phyloP scores from a whole-genome alignment of 2,797 vertebrate genomes.

The Tympanoctomys barrerae region DNA sequence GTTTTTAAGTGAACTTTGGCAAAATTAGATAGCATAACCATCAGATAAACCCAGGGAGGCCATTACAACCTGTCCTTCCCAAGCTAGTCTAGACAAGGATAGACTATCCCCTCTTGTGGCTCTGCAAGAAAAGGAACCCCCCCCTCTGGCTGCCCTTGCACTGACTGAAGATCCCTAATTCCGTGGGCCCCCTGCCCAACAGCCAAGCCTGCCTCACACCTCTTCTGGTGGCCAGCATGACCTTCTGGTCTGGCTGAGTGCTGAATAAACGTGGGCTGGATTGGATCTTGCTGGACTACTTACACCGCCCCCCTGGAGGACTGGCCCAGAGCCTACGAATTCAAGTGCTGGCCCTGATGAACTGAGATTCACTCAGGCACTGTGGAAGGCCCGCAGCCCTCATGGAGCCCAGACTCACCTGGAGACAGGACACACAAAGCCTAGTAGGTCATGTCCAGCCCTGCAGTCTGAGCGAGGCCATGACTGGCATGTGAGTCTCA shows the following conservation, averaged over 20 bases:
- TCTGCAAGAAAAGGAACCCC: not conserved
- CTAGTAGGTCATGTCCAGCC: not conserved
- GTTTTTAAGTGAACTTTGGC: not conserved
- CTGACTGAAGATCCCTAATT: not conserved
- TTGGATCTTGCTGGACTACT: not conserved
- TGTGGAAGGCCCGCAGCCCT: not conserved
- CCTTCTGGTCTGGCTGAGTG: not conserved
- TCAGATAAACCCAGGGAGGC: not conserved
- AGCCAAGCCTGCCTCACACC: not conserved
- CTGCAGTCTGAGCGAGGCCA: not conserved
- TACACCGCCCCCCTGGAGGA: not conserved
- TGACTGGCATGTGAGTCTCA: not conserved
- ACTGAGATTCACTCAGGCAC: not conserved
- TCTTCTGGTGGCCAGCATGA: not conserved
- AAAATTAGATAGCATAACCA: not conserved
- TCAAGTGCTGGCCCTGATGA: not conserved
- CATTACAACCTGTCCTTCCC: not conserved
- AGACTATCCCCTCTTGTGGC: fast-evolving
- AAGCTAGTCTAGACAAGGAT: not conserved
- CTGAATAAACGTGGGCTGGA: not conserved
- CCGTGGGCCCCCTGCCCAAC: not conserved
- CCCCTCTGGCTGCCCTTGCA: not conserved
- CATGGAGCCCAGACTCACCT: not conserved
- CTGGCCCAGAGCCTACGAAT: not conserved
- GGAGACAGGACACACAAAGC: not conserved